A percentile compares a stretch with the other conserved stretches of the same genome.
These are phyloP conservation scores for Menura novaehollandiae DNA, from an alignment of 2,113 vertebrate species.

Conservation along the genomic window DNA sequence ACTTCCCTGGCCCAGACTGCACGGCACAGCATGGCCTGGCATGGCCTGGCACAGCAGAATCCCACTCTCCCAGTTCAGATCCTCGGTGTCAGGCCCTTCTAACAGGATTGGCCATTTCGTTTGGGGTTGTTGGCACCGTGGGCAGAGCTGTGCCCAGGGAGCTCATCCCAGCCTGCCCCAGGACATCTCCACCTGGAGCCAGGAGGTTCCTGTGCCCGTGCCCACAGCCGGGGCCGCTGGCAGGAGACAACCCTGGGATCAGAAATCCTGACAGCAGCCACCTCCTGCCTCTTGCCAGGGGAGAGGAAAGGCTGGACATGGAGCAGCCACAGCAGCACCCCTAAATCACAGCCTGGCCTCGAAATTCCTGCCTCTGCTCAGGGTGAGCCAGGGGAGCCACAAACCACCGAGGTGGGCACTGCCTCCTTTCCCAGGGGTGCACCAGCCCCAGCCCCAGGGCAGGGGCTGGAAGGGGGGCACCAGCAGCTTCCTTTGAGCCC, in stretches of 20 bases:
- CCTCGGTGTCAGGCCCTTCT: not conserved
- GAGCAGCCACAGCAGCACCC: not conserved
- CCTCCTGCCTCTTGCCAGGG: too few species aligned
- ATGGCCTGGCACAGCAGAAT: rapidly evolving
- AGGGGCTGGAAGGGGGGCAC: not conserved
- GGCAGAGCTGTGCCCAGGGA: not conserved
- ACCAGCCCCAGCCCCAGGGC: not conserved
- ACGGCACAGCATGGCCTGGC: rapidly evolving
- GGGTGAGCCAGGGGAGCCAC: rapidly evolving
- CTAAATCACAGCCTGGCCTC: not conserved
- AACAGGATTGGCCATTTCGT: rapidly evolving
- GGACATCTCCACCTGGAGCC: not conserved
- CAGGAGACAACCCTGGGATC: not conserved
- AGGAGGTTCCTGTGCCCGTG: not conserved
- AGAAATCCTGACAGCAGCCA: not conserved
- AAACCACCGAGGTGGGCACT: rapidly evolving
- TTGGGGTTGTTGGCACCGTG: rapidly evolving
- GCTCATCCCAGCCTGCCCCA: rapidly evolving
- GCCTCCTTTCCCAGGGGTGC: not conserved
- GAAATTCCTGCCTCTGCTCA: not conserved
- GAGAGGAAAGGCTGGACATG: rapidly evolving
- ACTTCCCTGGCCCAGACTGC: not conserved
- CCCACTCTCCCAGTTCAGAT: not conserved
- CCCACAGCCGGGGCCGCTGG: not conserved
- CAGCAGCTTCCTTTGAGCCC: not conserved